These are phyloP conservation scores for Spodoptera picta DNA, from an alignment of 2,888 invertebrate genomes.

Conservation along the genomic window DNA sequence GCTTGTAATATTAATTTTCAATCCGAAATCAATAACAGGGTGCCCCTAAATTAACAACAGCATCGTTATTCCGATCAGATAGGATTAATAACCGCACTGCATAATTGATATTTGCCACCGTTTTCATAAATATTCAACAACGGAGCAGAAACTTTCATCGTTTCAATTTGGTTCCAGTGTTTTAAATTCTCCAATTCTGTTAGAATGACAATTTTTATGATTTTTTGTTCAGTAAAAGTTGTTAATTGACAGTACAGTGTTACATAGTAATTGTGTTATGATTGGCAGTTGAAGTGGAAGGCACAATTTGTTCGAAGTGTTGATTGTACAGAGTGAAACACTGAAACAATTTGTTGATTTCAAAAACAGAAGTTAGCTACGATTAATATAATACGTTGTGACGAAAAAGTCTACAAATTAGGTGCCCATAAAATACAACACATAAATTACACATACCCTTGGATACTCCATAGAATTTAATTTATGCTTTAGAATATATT, in stretches of 20 bases:
- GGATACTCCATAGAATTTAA: constrained; percentile 1
- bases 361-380: no score
- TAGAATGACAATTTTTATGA: constrained; percentile 38
- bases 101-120: constrained; percentile 77
- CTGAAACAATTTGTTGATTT: no score
- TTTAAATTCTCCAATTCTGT: constrained; percentile 49
- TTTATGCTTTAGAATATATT: constrained; percentile 7
- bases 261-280: constrained; percentile 25
- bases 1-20: constrained; percentile 48
- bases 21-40: constrained; percentile 62
- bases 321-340: no score
- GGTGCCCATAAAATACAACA: no score
- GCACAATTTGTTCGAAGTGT: background rate
- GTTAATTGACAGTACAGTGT: constrained; percentile 36
- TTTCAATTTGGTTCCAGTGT: constrained; percentile 56
- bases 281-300: constrained; percentile 21
- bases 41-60: constrained; percentile 61
- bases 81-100: constrained; percentile 70
- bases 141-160: constrained; percentile 68
- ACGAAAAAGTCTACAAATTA: no score
- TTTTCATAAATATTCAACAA: constrained; percentile 81
- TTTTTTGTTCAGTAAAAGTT: constrained; percentile 28
- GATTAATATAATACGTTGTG: no score
- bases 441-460: background rate
- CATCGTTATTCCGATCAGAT: constrained; percentile 73